These are phyloP conservation scores for Pegea sp. DNA, from an alignment of 23 tunicate genomes.

Conservation along the genomic window DNA sequence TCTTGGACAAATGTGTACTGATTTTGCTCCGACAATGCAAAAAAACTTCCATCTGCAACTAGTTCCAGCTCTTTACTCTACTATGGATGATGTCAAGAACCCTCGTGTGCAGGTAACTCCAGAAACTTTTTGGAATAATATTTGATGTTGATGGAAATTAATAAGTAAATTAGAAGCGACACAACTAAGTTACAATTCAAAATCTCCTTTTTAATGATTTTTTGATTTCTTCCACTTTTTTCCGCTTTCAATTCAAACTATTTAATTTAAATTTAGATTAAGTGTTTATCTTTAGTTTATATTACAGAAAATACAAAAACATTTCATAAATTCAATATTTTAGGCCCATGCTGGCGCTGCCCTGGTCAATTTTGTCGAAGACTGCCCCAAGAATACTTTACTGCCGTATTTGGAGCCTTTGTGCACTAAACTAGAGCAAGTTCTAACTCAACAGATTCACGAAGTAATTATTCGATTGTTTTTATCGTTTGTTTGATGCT, in stretches of 20 bases:
- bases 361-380: slow-evolving; percentile 97
- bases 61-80: slow-evolving; percentile 32
- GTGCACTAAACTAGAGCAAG: slow-evolving; percentile 52
- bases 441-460: slow-evolving; percentile 48
- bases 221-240: no score
- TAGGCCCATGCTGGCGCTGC: slow-evolving; percentile 99
- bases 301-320: not conserved
- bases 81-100: slow-evolving; percentile 39
- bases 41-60: slow-evolving; percentile 53
- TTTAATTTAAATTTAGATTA: no score
- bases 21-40: slow-evolving; percentile 98
- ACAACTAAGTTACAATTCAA: no score
- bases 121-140: no score
- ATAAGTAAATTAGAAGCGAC: no score
- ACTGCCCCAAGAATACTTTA: slow-evolving; percentile 70
- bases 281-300: no score
- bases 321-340: not conserved
- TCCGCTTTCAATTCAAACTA: no score
- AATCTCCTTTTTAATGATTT: no score
- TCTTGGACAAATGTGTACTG: slow-evolving; percentile 95
- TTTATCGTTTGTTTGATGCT: not conserved
- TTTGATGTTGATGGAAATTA: not conserved
- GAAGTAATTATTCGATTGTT: slow-evolving; percentile 16
- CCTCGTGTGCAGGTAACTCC: slow-evolving; percentile 69
- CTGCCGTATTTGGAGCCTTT: slow-evolving; percentile 76